Base-by-base conservation (phyloP, 64 coral and sea anemone genomes). In the Cladopsammia gracilis region DNA sequence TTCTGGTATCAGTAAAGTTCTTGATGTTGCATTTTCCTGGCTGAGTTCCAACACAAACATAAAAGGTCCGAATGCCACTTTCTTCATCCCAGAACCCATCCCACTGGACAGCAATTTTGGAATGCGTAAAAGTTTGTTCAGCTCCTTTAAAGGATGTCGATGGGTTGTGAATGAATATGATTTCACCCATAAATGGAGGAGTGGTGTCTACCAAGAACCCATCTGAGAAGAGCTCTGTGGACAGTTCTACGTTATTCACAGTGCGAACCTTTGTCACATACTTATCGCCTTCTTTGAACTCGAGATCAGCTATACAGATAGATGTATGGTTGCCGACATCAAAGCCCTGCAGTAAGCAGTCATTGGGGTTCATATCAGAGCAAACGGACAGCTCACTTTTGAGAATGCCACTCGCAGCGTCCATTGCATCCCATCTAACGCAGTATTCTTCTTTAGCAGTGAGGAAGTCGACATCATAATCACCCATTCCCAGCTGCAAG, bases 331-430 rank as follows among this genome's bases (percentile, higher is more conserved):
- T 96, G 4, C 58, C 91, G 10, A 93, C 87, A 42, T 96, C 91
- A 6, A 93, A 52, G 45, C 62, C 86, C 1, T 60, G 20, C 16
- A 76, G 64, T 10, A 96, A 50, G 45, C 95, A 96, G 7, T 93
- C 87, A 5, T 77, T 20, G 18, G 54, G 42, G 87, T 90, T 89
- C 15, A 90, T 67, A 10, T 62, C 56, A 0, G 94, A 91, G 51
- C 97, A 95, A 19, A 98, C 75, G 16, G 86, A 93, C 48, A 98
- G 20, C 44, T 98, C 97, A 66, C 60, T 96, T 25, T 67, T 86
- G 4, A 72, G 47, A 7, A 98, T 77, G 10, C 94, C 90, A 68
- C 90, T 93, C 52, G 96, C 97, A 8, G 53, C 11, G 25, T 95
- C 97, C 26, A 52, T 13, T 11, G 22, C 57, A 50, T 72, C 26